Percentiles rank a stretch among this genome's conserved stretches.
phyloP scores from a whole-genome alignment of 2,113 vertebrate species.

The Euleptes europaea region DNA sequence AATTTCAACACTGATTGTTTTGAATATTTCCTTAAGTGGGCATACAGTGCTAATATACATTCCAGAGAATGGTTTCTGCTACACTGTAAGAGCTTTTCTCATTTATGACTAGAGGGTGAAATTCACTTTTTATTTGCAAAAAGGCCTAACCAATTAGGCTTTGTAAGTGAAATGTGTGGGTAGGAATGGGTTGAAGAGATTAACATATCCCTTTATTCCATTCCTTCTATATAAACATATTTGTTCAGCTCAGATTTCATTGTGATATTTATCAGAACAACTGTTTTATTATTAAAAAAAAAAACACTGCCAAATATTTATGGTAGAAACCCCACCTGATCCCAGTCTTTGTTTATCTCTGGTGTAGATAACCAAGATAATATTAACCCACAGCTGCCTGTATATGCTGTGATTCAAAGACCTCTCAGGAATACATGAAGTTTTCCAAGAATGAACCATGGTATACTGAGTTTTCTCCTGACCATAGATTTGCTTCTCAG shows the following conservation, averaged over 20 bases:
- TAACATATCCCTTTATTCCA: neutral
- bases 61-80: neutral
- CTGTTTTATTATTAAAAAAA: neutral
- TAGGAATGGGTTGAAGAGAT: neutral
- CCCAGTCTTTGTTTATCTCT: neutral
- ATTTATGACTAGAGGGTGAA: neutral
- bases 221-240: neutral
- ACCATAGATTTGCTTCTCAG: no score
- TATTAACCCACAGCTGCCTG: no score
- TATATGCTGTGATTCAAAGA: neutral
- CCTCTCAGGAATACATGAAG: no score
- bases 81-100: neutral
- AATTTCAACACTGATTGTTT: constrained; percentile 4
- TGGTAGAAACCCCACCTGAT: neutral
- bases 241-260: neutral
- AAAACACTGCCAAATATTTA: neutral
- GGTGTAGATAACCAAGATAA: neutral
- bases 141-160: neutral
- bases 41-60: neutral
- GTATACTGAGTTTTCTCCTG: no score
- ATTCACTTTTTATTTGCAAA: neutral
- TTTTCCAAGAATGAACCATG: no score
- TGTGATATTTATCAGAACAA: neutral
- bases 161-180: neutral
- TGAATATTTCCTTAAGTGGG: neutral